Conservation (phyloP, 2,797 vertebrate genomes). For the Acomys russatus region DNA sequence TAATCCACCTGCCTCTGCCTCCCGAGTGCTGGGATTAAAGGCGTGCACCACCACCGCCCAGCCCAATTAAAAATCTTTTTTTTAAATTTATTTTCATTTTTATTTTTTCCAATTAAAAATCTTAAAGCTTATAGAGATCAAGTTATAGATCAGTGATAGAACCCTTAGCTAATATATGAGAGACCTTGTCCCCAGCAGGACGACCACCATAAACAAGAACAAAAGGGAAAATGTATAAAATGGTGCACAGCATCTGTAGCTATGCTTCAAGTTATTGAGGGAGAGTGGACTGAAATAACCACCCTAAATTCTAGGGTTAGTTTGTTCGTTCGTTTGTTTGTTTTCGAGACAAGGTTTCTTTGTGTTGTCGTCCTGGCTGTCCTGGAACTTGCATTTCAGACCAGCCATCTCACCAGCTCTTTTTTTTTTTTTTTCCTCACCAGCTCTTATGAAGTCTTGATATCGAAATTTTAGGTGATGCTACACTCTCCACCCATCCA, state of each 20-base stretch:
- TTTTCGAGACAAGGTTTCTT: not conserved
- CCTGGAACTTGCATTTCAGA: not conserved
- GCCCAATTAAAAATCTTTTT: too few species aligned
- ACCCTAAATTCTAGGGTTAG: not conserved
- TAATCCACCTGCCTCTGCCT: too few species aligned
- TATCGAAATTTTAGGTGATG: not conserved
- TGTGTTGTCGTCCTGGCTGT: not conserved
- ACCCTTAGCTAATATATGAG: not conserved
- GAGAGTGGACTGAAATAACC: not conserved
- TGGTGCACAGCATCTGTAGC: not conserved
- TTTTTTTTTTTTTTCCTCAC: too few species aligned
- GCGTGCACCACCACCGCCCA: too few species aligned
- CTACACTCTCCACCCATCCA: not conserved
- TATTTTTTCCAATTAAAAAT: too few species aligned
- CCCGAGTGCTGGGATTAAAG: too few species aligned
- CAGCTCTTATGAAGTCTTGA: not conserved
- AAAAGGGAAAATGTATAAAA: not conserved
- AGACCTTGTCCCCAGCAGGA: not conserved
- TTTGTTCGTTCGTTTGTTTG: not conserved
- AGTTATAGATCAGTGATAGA: not conserved
- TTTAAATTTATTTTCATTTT: too few species aligned
- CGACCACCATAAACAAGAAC: too few species aligned
- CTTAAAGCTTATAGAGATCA: not conserved
- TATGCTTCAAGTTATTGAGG: constrained; percentile 8
- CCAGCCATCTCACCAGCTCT: not conserved